Conservation (phyloP, 2,113 vertebrate genomes). For the Copsychus sechellarum region DNA sequence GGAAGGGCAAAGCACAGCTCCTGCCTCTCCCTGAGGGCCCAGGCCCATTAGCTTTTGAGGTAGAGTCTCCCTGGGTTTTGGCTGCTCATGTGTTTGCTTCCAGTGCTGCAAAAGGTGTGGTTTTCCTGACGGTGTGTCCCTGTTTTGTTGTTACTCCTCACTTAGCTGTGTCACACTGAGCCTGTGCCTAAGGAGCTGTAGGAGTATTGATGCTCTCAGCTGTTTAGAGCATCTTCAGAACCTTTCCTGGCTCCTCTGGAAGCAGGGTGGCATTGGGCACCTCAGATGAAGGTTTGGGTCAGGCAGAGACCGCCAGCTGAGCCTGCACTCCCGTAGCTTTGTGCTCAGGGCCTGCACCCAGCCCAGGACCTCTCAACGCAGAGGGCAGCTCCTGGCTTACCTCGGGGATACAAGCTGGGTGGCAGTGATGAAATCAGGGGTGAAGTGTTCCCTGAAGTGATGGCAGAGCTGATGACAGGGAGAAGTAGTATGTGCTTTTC, state of each 20-base stretch:
- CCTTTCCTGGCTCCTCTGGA: background rate
- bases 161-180: background rate
- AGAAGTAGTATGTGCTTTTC: background rate
- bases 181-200: background rate
- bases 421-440: background rate
- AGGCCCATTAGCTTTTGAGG: background rate
- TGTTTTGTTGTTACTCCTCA: background rate
- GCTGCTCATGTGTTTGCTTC: background rate
- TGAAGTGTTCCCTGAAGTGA: background rate
- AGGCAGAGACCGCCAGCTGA: fast-evolving
- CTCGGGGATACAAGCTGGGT: background rate
- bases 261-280: background rate
- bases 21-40: background rate
- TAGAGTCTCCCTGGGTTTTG: background rate
- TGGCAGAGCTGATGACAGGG: background rate
- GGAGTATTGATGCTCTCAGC: background rate
- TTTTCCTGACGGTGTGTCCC: background rate
- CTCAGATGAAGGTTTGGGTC: background rate
- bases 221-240: background rate
- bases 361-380: background rate
- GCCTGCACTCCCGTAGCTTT: background rate
- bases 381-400: background rate
- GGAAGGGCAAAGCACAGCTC: background rate
- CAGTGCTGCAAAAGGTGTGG: background rate
- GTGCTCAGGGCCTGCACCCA: fast-evolving